These are phyloP conservation scores for Meloidogyne chitwoodi DNA, from an alignment of 1,140 invertebrate genomes.

Conservation along the genomic window DNA sequence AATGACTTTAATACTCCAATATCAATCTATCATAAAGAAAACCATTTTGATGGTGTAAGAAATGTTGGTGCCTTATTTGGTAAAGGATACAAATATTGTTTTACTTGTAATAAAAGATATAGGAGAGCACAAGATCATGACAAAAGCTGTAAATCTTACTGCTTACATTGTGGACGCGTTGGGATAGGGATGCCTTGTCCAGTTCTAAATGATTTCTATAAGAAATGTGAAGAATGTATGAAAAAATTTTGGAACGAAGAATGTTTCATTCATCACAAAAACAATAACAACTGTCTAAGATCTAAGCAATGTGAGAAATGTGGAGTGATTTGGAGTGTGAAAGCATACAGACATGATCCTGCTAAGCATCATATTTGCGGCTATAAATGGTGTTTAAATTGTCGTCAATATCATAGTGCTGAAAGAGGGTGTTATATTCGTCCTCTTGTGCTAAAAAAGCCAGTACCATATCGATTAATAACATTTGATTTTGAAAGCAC, in stretches of 20 bases:
- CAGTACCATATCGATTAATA: background rate
- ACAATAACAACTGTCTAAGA: background rate
- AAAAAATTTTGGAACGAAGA: background rate
- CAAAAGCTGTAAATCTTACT: background rate
- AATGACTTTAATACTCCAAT: background rate
- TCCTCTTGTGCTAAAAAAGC: background rate
- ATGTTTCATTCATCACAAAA: background rate
- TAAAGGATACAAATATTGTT: slow-evolving; percentile 4
- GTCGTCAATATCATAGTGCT: background rate
- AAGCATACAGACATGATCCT: background rate
- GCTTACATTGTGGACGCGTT: background rate
- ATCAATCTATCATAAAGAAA: background rate
- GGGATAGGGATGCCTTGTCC: background rate
- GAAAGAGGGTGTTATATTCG: background rate
- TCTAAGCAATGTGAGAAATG: slow-evolving; percentile 5
- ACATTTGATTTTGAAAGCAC: background rate
- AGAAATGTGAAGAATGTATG: background rate
- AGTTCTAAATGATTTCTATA: background rate
- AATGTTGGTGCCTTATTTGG: background rate
- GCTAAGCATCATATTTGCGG: background rate
- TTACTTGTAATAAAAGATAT: background rate
- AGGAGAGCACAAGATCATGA: background rate
- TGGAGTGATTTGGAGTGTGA: background rate
- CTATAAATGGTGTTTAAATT: background rate
- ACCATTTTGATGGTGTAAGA: background rate